A percentile compares a stretch with the other conserved stretches of the same genome.
phyloP scores from a whole-genome alignment of 2,113 vertebrate species.

The Synodontis membranacea region DNA sequence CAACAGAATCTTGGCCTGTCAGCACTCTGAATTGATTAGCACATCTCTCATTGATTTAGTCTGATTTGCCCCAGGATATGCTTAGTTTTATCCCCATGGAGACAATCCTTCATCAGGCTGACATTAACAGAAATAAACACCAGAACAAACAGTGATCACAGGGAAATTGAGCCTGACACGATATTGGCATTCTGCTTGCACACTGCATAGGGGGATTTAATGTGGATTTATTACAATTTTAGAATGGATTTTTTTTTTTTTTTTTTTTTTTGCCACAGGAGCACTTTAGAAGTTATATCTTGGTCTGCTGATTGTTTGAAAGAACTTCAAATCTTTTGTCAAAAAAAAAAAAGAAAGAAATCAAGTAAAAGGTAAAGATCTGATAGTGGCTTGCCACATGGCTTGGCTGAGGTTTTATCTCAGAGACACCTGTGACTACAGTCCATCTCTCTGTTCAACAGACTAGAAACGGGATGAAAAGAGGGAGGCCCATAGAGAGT shows the following conservation, averaged over 20 bases:
- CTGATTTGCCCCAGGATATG: slow-evolving; percentile 2
- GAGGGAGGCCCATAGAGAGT: not conserved
- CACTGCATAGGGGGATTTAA: not conserved
- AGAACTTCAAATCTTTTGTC: not conserved
- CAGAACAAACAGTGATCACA: slow-evolving; percentile 5
- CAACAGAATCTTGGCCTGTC: not conserved
- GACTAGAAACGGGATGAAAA: slow-evolving; percentile 21
- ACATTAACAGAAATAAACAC: not conserved
- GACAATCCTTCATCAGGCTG: slow-evolving; percentile 14
- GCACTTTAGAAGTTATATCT: not conserved
- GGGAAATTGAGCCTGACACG: not conserved
- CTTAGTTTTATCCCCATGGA: slow-evolving; percentile 12
- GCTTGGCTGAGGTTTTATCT: not conserved
- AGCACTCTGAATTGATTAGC: not conserved
- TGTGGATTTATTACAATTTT: not conserved
- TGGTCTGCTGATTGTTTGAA: not conserved
- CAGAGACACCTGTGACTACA: not conserved
- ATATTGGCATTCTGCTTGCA: not conserved
- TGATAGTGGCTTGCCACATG: not conserved
- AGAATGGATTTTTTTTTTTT: not conserved
- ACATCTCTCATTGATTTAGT: slow-evolving; percentile 7
- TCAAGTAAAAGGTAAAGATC: not conserved
- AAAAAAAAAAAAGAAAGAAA: not conserved
- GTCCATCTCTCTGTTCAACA: slow-evolving; percentile 13
- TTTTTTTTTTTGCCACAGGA: not conserved